A percentile compares a stretch with the other conserved stretches of the same genome.
phyloP scores from a whole-genome alignment of 1,140 invertebrate species.

The Periplaneta americana region DNA sequence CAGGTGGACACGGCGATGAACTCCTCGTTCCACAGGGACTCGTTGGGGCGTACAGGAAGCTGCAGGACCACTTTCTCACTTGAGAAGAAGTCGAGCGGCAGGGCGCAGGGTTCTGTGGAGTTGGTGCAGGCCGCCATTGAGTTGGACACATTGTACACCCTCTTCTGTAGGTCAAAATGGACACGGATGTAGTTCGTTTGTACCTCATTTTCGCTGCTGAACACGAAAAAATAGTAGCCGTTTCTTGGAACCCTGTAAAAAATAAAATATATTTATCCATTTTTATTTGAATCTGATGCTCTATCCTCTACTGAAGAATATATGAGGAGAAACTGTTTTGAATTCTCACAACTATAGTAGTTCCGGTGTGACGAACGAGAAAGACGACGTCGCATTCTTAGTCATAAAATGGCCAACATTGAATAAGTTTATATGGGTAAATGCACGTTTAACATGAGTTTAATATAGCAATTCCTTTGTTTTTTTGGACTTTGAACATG shows the following conservation, averaged over 20 bases:
- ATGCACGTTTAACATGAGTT: too few relatives aligned
- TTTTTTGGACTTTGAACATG: too few relatives aligned
- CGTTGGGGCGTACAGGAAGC: conserved; percentile 36
- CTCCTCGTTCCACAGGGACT: conserved; percentile 64
- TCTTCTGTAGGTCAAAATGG: conserved; percentile 62
- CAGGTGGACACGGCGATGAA: conserved; percentile 67
- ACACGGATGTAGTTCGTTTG: conserved; percentile 60
- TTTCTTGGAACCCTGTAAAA: conserved; percentile 53
- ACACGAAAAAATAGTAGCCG: conserved; percentile 77
- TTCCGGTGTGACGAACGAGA: too few relatives aligned
- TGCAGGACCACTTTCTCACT: conserved; percentile 49
- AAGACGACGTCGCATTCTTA: too few relatives aligned
- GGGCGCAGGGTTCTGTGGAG: conserved; percentile 51
- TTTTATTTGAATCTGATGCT: too few relatives aligned
- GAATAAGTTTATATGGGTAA: too few relatives aligned
- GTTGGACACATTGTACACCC: conserved; percentile 55
- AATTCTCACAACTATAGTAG: too few relatives aligned
- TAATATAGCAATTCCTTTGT: too few relatives aligned
- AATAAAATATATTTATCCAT: too few relatives aligned
- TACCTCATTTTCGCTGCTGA: conserved; percentile 75
- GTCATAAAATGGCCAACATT: too few relatives aligned
- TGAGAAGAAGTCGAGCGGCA: conserved; percentile 62
- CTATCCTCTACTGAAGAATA: too few relatives aligned
- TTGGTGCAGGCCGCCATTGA: conserved; percentile 48
- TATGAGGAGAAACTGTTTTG: too few relatives aligned